Evolutionary conservation across 2,113 vertebrate species (phyloP).

Genomic region (Pristiophorus japonicus): DNA sequence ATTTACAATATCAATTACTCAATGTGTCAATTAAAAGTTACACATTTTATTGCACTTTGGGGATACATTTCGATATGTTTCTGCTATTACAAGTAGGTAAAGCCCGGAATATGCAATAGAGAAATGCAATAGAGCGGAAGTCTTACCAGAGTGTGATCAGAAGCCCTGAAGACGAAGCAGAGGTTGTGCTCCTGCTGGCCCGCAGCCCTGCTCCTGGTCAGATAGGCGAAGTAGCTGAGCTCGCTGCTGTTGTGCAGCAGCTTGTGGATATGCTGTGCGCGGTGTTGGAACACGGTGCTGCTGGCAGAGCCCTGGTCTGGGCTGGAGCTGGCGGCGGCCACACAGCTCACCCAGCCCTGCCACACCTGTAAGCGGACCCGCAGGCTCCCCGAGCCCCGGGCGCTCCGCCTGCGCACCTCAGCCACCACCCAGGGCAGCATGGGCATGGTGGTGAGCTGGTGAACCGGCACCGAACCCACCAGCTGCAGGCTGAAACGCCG

Average conservation of each 20-base stretch:
- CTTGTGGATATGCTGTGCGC: slow-evolving; percentile 75
- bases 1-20: not conserved
- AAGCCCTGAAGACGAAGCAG: slow-evolving; percentile 85
- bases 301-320: slow-evolving; percentile 73
- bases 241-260: slow-evolving; percentile 88
- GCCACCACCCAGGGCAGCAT: slow-evolving; percentile 94
- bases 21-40: not conserved
- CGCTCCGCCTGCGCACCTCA: slow-evolving; percentile 64
- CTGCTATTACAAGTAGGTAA: not conserved
- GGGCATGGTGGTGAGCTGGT: slow-evolving; percentile 80
- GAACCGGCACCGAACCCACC: slow-evolving; percentile 71
- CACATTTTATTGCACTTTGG: not conserved
- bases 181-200: slow-evolving; percentile 51
- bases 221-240: slow-evolving; percentile 79
- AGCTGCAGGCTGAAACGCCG: slow-evolving; percentile 66
- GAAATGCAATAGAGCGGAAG: not conserved
- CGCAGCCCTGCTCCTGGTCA: slow-evolving; percentile 60
- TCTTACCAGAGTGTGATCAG: slow-evolving; percentile 82
- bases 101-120: not conserved
- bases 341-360: slow-evolving; percentile 62
- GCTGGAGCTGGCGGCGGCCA: slow-evolving; percentile 55
- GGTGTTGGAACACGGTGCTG: slow-evolving; percentile 74
- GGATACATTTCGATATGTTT: not conserved
- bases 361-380: slow-evolving; percentile 68
- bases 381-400: slow-evolving; percentile 38